These are phyloP conservation scores for Orthonyx spaldingii DNA, from an alignment of 2,113 vertebrate species.

Conservation along the genomic window DNA sequence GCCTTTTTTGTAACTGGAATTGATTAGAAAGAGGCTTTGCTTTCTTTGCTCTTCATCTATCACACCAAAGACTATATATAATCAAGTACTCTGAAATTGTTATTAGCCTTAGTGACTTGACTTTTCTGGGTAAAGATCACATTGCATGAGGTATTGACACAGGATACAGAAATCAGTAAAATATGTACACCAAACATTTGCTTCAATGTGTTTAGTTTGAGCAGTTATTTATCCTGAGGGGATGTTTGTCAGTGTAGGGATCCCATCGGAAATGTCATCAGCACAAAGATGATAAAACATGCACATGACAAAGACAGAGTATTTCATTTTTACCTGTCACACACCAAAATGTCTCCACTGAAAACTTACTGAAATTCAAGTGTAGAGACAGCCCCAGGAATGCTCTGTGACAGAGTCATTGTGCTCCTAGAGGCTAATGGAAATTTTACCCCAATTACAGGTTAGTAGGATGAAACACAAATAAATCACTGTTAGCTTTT, in stretches of 20 bases:
- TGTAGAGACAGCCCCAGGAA: not conserved
- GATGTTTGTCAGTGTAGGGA: not conserved
- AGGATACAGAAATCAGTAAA: not conserved
- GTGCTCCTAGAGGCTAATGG: not conserved
- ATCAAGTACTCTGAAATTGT: not conserved
- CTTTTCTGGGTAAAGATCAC: not conserved
- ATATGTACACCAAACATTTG: not conserved
- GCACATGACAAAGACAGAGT: not conserved
- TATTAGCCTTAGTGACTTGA: not conserved
- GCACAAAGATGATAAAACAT: not conserved
- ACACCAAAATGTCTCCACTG: not conserved
- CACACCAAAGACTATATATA: not conserved
- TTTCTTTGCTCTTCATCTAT: not conserved
- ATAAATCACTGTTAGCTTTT: not conserved
- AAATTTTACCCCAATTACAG: not conserved
- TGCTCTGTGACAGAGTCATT: not conserved
- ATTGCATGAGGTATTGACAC: not conserved
- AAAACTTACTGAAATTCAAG: not conserved
- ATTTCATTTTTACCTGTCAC: not conserved
- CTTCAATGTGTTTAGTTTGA: not conserved
- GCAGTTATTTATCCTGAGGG: not conserved
- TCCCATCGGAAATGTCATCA: not conserved
- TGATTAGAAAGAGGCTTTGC: not conserved
- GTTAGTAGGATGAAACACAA: not conserved
- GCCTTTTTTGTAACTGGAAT: not conserved